Conservation (phyloP, 2,888 invertebrate species). For the Antitype chi region DNA sequence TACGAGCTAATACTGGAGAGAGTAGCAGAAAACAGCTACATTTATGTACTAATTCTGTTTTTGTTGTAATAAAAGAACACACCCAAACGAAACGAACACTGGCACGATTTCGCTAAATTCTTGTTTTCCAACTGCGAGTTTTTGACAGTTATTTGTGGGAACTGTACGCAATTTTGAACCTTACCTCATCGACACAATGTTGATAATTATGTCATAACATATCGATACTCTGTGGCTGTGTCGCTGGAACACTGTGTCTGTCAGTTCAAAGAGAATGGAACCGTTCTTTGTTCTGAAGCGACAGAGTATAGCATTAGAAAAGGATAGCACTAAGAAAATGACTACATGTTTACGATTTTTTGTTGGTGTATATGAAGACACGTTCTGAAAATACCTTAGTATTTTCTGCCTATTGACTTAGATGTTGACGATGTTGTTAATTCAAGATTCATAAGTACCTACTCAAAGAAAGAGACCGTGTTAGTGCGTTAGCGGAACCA, state of each 20-base stretch:
- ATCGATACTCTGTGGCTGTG: conserved; percentile 14
- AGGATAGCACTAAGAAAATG: conserved; percentile 15
- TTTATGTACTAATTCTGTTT: conserved; percentile 56
- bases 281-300: conserved; percentile 51
- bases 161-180: conserved; percentile 31
- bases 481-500: not conserved
- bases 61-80: conserved; percentile 68
- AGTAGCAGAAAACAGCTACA: conserved; percentile 55
- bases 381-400: conserved; percentile 28
- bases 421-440: not conserved
- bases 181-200: conserved; percentile 12
- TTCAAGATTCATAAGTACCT: too few species aligned
- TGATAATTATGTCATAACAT: conserved; percentile 26
- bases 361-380: not conserved
- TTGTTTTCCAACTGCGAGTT: conserved; percentile 58
- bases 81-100: conserved; percentile 65
- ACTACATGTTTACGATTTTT: not conserved
- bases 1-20: conserved; percentile 49
- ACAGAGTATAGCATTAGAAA: conserved; percentile 44
- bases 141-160: conserved; percentile 53
- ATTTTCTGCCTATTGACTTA: not conserved
- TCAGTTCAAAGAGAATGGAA: conserved; percentile 39
- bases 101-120: conserved; percentile 50
- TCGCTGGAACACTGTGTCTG: conserved; percentile 49
- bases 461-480: not conserved